A percentile compares a stretch with the other conserved stretches of the same genome.
Conservation (phyloP, 2,113 vertebrate species). For the Bothrops jararaca region DNA sequence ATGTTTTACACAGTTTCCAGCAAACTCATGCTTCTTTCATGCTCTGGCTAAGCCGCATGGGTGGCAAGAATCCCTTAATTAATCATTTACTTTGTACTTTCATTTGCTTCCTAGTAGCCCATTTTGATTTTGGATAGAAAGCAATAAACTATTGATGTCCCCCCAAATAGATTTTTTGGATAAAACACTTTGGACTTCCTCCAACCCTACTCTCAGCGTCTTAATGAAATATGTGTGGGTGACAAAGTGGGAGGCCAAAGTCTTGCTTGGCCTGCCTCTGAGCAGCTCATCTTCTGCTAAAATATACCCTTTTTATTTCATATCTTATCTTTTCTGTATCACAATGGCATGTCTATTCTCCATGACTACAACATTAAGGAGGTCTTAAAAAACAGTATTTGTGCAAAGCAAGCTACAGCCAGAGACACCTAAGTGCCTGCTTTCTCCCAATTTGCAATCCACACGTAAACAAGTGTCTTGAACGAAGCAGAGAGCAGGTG, state of each 20-base stretch:
- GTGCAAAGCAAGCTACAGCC: constrained; percentile 36
- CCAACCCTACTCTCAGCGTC: neutral
- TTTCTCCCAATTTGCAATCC: constrained; percentile 39
- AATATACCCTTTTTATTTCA: neutral
- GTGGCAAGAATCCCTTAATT: neutral
- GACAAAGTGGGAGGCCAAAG: constrained; percentile 20
- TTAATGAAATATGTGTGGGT: neutral
- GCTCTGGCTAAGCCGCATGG: neutral
- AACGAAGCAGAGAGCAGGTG: constrained; percentile 7
- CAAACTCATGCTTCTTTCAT: neutral
- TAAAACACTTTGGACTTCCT: constrained; percentile 12
- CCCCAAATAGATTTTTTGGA: constrained; percentile 20
- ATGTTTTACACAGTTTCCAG: neutral
- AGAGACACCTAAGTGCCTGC: constrained; percentile 37
- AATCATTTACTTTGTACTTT: neutral
- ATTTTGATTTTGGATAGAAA: constrained; percentile 35
- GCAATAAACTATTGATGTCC: constrained; percentile 20
- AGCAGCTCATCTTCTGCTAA: constrained; percentile 11
- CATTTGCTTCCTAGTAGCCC: neutral
- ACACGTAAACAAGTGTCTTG: constrained; percentile 27
- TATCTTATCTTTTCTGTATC: constrained; percentile 27
- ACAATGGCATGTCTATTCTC: constrained; percentile 43
- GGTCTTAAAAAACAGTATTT: constrained; percentile 51
- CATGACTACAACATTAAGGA: constrained; percentile 50
- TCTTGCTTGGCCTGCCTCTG: neutral